Base-by-base conservation (phyloP, 2,113 vertebrate genomes). In the Phasianus colchicus region DNA sequence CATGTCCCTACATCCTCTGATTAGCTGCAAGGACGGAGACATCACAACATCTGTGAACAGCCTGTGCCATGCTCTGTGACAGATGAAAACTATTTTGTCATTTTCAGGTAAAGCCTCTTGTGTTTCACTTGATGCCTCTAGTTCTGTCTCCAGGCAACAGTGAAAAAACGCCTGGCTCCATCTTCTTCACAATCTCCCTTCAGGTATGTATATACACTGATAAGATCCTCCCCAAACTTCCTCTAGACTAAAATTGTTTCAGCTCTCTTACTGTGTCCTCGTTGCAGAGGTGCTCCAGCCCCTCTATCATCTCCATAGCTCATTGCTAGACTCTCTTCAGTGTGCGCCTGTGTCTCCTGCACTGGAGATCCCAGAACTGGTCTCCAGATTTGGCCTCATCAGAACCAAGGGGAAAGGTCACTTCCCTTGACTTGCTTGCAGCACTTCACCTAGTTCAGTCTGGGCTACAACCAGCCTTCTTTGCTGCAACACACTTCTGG, bases 21-120 rank as follows among this genome's bases (percentile, higher is more conserved):
- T 13, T 43, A 71, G 24, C 45, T 78, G 30, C 1, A 4, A 10
- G 10, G 18, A 24, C 0, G 0, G 43, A 81, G 11, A 52, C 1
- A 57, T 32, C 29, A 22, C 11, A 14, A 32, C 16, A 17, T 63
- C 22, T 34, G 36, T 48, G 29, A 40, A 34, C 66, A 74, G 8
- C 20, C 24, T 21, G 6, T 50, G 32, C 16, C n/a, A 69, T 17
- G 3, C 21, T 79, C n/a, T 5, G 10, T 8, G 47, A 50, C 34
- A 66, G 34, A 30, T 15, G 73, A 48, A 79, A 84, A n/a, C 0
- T 11, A 9, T 47, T 74, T 66, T 34, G 16, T 82, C 21, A 8
- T 6, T 3, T 52, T 70, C 60, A 57, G 21, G 66, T 14, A 29
- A 12, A 61, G 48, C 58, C 9, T 69, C 18, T 54, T 55, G 6